phyloP scores from a whole-genome alignment of 2,797 vertebrate genomes.

The Myripristis jacobus region DNA sequence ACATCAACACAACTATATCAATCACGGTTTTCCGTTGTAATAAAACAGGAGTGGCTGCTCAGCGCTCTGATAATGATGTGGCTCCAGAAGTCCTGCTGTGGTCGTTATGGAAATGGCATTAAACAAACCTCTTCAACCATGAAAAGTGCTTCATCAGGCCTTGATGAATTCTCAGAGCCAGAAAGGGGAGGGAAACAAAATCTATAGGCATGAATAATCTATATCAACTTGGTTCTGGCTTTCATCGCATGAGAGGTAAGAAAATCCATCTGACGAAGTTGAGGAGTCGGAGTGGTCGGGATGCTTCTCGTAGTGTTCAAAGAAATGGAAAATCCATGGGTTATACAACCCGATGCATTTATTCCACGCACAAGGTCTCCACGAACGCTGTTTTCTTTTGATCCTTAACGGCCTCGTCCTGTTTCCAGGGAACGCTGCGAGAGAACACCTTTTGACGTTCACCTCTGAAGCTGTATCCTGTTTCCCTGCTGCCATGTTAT shows the following conservation, averaged over 20 bases:
- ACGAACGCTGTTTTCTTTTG: not conserved
- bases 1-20: conserved; percentile 1
- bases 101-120: not conserved
- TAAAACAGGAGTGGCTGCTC: conserved; percentile 8
- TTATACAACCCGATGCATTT: conserved; percentile 23
- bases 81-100: not conserved
- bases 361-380: not conserved
- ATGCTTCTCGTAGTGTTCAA: conserved; percentile 25
- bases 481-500: conserved; percentile 7
- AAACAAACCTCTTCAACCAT: conserved; percentile 4
- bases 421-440: conserved; percentile 14
- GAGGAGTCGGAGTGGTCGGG: conserved; percentile 22
- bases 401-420: conserved; percentile 17
- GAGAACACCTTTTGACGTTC: conserved; percentile 2
- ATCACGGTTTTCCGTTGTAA: conserved; percentile 20
- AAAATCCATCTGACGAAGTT: conserved; percentile 48
- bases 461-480: conserved; percentile 21
- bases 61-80: not conserved
- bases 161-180: conserved; percentile 13
- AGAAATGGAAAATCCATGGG: conserved; percentile 32
- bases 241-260: conserved; percentile 42
- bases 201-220: conserved; percentile 56
- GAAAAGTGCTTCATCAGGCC: conserved; percentile 18
- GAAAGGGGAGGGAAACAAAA: conserved; percentile 7
- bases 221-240: conserved; percentile 14